Evolutionary conservation across 1,140 invertebrate species (phyloP), one percentile per base, ranked within the genome.

Genomic region (Lineus longissimus): DNA sequence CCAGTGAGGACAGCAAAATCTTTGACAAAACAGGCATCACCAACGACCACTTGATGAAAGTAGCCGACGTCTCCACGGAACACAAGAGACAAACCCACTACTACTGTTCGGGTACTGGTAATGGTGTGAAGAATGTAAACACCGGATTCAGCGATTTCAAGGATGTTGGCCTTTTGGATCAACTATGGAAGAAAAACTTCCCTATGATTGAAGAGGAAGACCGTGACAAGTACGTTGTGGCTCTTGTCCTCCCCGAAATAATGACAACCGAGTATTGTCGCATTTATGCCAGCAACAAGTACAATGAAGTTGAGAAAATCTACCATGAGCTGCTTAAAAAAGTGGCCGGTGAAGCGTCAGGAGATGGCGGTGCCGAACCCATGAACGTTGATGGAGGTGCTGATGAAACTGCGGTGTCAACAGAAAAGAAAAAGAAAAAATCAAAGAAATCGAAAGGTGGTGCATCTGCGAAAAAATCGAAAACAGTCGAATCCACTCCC

Each of bases 71-170:
- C n/a, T 51, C 47, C n/a, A 51, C 6, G 4, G 47, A 51, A 51
- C 47, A 51, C n/a, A n/a, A 51, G n/a, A 4, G 47, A 4, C 47
- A 6, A n/a, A 23, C 6, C n/a, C 47, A 51, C n/a, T 51, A 51
- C 47, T 51, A 51, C 47, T 51, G 47, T 27, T 51, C 47, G 25
- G 47, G 47, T 9, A 51, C 6, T 23, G 47, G 47, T 7, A 51
- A 51, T n/a, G 47, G 47, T n/a, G 47, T 51, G 47, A 51, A 51
- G n/a, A n/a, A n/a, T 51, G 47, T 51, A 9, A 51, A 51, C 47
- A 51, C 47, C n/a, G 47, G 47, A 4, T 51, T 51, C 47, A 51
- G 47, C 47, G 47, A 51, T 51, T 51, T 51, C 25, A 4, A 51
- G 4, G 47, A 51, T 27, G n/a, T n/a, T n/a, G 6, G 47, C n/a